Percentiles rank a stretch among this genome's conserved stretches.
phyloP scores from a whole-genome alignment of 2,888 invertebrate species.

The Drosophila putrida region DNA sequence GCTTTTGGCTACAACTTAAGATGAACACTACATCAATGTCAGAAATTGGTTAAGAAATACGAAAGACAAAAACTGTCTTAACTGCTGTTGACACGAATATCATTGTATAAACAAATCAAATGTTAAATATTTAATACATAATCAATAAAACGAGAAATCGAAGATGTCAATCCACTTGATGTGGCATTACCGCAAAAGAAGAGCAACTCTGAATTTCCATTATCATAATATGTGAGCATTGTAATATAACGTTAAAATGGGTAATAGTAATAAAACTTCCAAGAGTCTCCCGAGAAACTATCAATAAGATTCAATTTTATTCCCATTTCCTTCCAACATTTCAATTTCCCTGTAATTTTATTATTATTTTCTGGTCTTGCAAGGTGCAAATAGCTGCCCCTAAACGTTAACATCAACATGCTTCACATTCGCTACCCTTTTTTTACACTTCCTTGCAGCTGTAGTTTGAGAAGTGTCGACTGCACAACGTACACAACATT shows the following conservation, averaged over 20 bases:
- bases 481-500: conserved; percentile 45
- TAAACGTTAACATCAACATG: conserved; percentile 36
- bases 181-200: too few relatives aligned
- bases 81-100: background rate
- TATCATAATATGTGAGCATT: too few relatives aligned
- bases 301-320: conserved; percentile 20
- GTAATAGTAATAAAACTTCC: background rate
- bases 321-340: conserved; percentile 21
- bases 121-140: background rate
- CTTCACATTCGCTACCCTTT: conserved; percentile 10
- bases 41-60: conserved; percentile 4
- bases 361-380: conserved; percentile 15
- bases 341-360: conserved; percentile 29
- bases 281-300: background rate
- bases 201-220: too few relatives aligned
- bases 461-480: conserved; percentile 52
- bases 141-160: background rate
- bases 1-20: conserved; percentile 1
- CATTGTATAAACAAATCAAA: background rate
- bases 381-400: conserved; percentile 22
- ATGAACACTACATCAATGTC: conserved; percentile 33
- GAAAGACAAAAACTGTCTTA: background rate
- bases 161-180: too few relatives aligned
- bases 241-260: background rate
- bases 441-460: conserved; percentile 2